Conservation (phyloP, 2,797 vertebrate genomes). For the Characodon lateralis region DNA sequence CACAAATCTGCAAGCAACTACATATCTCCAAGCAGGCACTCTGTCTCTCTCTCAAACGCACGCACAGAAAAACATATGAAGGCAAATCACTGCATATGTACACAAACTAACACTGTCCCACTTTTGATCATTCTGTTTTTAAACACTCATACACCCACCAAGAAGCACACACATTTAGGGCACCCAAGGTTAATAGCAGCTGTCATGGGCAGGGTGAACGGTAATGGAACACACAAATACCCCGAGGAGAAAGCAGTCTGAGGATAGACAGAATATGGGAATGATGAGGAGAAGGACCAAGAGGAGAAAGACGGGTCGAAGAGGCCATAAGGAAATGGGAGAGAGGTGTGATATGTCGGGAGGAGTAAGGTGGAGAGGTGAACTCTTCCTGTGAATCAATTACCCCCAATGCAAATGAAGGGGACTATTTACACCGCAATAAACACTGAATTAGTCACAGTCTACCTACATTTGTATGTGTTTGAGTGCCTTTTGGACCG, state of each 20-base stretch:
- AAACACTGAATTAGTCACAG: constrained; percentile 80
- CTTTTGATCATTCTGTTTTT: constrained; percentile 1
- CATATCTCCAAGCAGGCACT: constrained; percentile 13
- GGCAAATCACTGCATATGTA: constrained; percentile 26
- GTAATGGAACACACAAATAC: constrained; percentile 77
- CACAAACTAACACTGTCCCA: constrained; percentile 13
- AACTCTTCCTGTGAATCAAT: constrained; percentile 76
- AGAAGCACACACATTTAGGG: constrained; percentile 45
- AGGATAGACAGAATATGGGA: constrained; percentile 68
- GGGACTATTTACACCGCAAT: constrained; percentile 81
- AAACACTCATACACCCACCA: constrained; percentile 19
- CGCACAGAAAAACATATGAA: constrained; percentile 5
- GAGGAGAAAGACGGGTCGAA: constrained; percentile 43
- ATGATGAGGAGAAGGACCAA: constrained; percentile 60
- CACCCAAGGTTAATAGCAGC: constrained; percentile 77
- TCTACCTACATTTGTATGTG: constrained; percentile 27
- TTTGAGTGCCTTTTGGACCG: constrained; percentile 16
- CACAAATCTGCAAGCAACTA: constrained; percentile 25
- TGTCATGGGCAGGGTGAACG: constrained; percentile 76
- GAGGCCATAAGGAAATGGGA: constrained; percentile 8
- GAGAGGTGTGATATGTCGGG: constrained; percentile 22
- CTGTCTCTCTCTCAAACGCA: constrained; percentile 7
- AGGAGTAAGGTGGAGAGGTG: constrained; percentile 35
- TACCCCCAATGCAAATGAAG: constrained; percentile 71
- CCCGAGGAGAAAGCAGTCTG: constrained; percentile 62